Percentiles rank a stretch among this genome's conserved stretches.
phyloP scores from a whole-genome alignment of 2,113 vertebrate genomes.

The Chloroceryle aenea region DNA sequence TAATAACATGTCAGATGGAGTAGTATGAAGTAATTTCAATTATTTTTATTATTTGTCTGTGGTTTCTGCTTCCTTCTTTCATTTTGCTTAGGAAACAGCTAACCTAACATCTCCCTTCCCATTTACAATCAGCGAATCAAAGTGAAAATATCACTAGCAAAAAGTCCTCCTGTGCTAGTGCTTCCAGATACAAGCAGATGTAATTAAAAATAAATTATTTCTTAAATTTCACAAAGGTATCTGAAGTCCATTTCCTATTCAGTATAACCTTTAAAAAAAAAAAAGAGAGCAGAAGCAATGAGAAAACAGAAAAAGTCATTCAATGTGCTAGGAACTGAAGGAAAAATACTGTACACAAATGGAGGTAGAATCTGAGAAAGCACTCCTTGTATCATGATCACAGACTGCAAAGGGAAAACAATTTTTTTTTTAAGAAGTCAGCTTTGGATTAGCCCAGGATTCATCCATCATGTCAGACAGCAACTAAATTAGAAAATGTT shows the following conservation, averaged over 20 bases:
- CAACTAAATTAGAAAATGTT: conserved; percentile 5
- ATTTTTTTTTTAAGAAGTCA: background rate
- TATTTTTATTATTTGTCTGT: conserved; percentile 62
- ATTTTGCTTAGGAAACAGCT: conserved; percentile 38
- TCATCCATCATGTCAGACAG: conserved; percentile 11
- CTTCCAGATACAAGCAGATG: background rate
- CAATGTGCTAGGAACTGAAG: background rate
- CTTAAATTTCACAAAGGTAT: background rate
- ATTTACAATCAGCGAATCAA: background rate
- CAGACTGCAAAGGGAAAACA: background rate
- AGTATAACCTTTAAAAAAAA: no score
- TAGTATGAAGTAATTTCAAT: conserved; percentile 50
- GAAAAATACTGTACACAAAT: background rate
- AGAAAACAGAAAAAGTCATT: background rate
- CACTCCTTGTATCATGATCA: background rate
- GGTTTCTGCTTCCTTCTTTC: conserved; percentile 57
- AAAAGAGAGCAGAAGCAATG: background rate
- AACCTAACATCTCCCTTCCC: background rate
- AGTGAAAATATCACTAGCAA: background rate
- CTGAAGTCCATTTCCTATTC: background rate
- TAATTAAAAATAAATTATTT: background rate
- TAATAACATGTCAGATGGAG: conserved; percentile 54
- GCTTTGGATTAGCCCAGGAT: background rate
- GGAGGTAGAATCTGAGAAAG: background rate
- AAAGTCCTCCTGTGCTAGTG: background rate